phyloP scores from a whole-genome alignment of 2,888 invertebrate genomes.

The Drosophila paramelanica region DNA sequence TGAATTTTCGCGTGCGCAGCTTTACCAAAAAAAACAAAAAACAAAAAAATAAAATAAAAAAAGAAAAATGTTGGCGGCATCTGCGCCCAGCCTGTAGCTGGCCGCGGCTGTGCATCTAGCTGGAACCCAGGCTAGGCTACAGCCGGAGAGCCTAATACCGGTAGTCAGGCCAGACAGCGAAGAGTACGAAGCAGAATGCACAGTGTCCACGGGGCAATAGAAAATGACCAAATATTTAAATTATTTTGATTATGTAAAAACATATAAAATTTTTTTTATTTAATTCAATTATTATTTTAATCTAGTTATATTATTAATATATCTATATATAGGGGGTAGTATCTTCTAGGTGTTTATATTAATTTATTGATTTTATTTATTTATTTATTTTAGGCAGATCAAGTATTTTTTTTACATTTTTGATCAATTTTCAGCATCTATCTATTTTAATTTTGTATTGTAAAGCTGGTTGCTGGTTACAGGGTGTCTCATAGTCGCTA shows the following conservation, averaged over 20 bases:
- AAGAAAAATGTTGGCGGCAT: conserved; percentile 15
- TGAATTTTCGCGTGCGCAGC: conserved; percentile 66
- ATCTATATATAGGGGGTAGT: too few species aligned
- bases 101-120: conserved; percentile 10
- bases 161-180: conserved; percentile 62
- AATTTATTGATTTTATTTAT: neutral
- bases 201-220: conserved; percentile 24
- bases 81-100: conserved; percentile 14
- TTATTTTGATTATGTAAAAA: too few species aligned
- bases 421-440: neutral
- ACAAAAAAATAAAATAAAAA: conserved; percentile 16
- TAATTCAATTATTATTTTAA: too few species aligned
- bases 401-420: too few species aligned
- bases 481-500: too few species aligned
- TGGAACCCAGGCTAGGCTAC: conserved; percentile 23
- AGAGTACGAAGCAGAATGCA: conserved; percentile 30
- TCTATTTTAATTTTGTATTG: too few species aligned
- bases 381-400: neutral
- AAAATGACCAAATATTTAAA: neutral
- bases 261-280: too few species aligned
- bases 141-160: conserved; percentile 64
- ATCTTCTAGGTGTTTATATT: too few species aligned
- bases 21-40: conserved; percentile 23
- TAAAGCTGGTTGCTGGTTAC: too few species aligned
- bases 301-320: too few species aligned